Evolutionary conservation across 2,113 vertebrate genomes (phyloP).

Genomic region (Lasiurus cinereus): DNA sequence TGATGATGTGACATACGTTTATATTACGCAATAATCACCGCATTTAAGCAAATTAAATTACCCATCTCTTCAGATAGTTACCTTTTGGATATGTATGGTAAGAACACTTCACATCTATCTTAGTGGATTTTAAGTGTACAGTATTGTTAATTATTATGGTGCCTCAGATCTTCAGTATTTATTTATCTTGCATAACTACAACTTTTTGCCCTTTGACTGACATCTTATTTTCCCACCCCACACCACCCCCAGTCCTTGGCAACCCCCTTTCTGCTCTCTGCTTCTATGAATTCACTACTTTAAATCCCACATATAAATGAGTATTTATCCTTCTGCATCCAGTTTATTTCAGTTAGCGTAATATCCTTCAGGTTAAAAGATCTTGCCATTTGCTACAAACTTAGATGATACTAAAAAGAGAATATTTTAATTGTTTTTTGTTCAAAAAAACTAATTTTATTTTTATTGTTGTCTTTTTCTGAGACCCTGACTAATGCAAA

Average conservation of each 20-base stretch:
- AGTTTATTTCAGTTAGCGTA: neutral
- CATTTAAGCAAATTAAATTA: neutral
- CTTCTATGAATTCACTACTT: neutral
- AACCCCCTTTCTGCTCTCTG: neutral
- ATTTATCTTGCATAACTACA: neutral
- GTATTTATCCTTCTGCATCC: neutral
- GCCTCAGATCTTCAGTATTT: neutral
- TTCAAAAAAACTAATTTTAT: neutral
- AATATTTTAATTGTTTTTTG: neutral
- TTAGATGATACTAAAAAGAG: neutral
- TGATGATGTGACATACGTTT: neutral
- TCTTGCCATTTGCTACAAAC: neutral
- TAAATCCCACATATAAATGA: neutral
- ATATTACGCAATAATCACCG: neutral
- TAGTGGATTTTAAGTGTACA: neutral
- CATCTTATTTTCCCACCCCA: neutral
- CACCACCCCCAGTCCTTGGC: neutral
- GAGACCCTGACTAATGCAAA: neutral
- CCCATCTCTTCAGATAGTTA: neutral
- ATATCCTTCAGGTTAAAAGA: neutral
- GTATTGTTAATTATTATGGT: neutral
- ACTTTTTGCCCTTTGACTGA: neutral
- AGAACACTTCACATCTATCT: neutral
- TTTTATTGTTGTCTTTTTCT: neutral
- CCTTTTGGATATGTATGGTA: neutral